A percentile compares a stretch with the other conserved stretches of the same genome.
Conservation (phyloP, 1,140 invertebrate genomes). For the Acyrthosiphon pisum region DNA sequence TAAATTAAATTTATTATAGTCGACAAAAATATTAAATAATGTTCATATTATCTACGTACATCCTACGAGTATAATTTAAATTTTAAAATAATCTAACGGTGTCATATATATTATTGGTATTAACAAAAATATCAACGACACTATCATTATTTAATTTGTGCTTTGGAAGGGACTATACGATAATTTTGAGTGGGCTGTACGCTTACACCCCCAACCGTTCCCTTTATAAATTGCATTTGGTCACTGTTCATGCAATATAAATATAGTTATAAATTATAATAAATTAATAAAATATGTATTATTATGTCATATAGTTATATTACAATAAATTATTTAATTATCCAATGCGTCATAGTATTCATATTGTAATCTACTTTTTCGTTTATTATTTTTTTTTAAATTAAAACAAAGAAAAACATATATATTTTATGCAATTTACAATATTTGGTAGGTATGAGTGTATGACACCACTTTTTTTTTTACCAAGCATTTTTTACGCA, state of each 20-base stretch:
- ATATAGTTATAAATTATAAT: background rate
- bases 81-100: background rate
- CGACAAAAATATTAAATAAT: background rate
- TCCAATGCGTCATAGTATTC: background rate
- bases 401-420: background rate
- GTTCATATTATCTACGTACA: background rate
- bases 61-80: background rate
- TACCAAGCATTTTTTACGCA: background rate
- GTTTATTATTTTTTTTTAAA: background rate
- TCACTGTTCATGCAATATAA: background rate
- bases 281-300: background rate
- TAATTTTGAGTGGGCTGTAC: background rate
- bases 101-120: background rate
- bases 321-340: background rate
- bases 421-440: background rate
- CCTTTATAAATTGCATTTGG: background rate
- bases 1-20: background rate
- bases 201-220: background rate
- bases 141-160: constrained; percentile 38
- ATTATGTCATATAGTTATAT: background rate
- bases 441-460: background rate
- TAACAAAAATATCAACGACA: background rate
- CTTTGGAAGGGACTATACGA: background rate
- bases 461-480: background rate
- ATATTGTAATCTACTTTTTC: background rate